These are phyloP conservation scores for Hemaris fuciformis DNA, from an alignment of 2,888 invertebrate genomes.

Conservation along the genomic window DNA sequence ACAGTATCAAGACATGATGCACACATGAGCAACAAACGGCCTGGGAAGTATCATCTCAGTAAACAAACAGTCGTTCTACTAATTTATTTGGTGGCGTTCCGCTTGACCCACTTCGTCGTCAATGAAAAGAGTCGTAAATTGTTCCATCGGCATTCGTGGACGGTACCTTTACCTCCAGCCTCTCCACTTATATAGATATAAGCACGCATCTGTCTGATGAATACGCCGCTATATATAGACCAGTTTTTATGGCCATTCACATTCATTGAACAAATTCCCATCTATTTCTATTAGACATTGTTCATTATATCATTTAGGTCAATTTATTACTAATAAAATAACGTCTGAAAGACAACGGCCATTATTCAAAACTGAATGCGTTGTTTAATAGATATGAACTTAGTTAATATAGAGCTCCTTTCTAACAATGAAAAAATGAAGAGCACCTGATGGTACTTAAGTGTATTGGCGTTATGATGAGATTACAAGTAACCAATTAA, in stretches of 20 bases:
- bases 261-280: slow-evolving; percentile 6
- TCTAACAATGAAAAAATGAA: too few species aligned
- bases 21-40: slow-evolving; percentile 30
- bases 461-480: too few species aligned
- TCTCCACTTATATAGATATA: slow-evolving; percentile 2
- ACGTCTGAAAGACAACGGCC: not conserved
- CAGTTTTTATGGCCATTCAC: not conserved
- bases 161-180: not conserved
- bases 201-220: not conserved
- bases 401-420: too few species aligned
- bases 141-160: slow-evolving; percentile 4
- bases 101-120: slow-evolving; percentile 57
- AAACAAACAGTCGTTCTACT: slow-evolving; percentile 26
- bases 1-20: not conserved
- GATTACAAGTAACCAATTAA: too few species aligned
- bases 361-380: not conserved
- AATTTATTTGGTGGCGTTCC: slow-evolving; percentile 66
- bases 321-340: not conserved
- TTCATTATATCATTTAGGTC: not conserved
- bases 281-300: not conserved
- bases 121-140: slow-evolving; percentile 13
- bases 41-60: slow-evolving; percentile 17
- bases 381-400: not conserved
- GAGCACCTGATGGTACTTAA: too few species aligned
- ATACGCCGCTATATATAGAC: not conserved